Evolutionary conservation across 2,888 invertebrate species (phyloP).

Genomic region (Reticulitermes lucifugus): DNA sequence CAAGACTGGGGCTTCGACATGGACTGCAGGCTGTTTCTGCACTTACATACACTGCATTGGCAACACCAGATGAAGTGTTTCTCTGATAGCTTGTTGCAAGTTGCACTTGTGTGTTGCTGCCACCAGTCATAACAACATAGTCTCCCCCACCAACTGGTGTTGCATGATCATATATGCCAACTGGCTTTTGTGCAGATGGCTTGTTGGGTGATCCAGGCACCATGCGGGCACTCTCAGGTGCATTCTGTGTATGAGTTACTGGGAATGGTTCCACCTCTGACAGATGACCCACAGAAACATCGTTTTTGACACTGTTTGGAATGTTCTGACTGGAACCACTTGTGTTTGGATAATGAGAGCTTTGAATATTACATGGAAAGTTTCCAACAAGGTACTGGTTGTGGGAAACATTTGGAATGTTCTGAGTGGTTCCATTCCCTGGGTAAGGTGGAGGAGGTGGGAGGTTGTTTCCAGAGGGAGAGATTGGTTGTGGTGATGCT

Average conservation of each 20-base stretch:
- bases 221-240: not conserved
- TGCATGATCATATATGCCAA: constrained; percentile 44
- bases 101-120: constrained; percentile 48
- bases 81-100: constrained; percentile 56
- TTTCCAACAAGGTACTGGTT: not conserved
- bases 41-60: constrained; percentile 52
- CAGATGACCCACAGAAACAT: constrained; percentile 22
- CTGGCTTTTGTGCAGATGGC: not conserved
- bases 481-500: constrained; percentile 43
- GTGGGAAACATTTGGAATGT: constrained; percentile 25
- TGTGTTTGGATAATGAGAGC: not conserved
- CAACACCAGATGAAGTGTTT: constrained; percentile 54
- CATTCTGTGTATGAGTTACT: not conserved
- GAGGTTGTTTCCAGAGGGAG: constrained; percentile 37
- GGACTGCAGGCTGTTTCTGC: constrained; percentile 56
- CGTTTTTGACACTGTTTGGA: not conserved
- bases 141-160: constrained; percentile 48
- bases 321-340: not conserved
- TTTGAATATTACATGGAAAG: not conserved
- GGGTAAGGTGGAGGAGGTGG: constrained; percentile 52
- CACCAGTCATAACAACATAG: constrained; percentile 53
- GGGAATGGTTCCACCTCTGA: constrained; percentile 43
- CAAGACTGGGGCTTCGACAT: constrained; percentile 67
- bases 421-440: constrained; percentile 29
- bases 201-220: not conserved